Base-by-base conservation (phyloP, 1,140 invertebrate species). In the Liolophura sinensis region DNA sequence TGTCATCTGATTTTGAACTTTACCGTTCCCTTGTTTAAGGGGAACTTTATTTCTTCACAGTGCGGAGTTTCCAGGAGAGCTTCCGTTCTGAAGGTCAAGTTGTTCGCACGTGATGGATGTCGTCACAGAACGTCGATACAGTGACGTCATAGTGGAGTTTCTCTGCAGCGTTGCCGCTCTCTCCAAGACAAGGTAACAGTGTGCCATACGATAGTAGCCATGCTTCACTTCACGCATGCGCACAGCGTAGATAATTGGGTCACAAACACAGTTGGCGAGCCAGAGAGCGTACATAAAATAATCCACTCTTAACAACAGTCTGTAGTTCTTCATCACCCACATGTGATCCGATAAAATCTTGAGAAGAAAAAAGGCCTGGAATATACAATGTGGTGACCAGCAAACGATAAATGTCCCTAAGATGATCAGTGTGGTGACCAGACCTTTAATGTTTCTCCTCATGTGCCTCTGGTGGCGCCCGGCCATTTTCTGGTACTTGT, bases 221-320 rank as follows among this genome's bases (percentile, higher is more conserved):
- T 65, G 56, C 60, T 77, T 71, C 24, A 82, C 75, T 65, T 91
- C 89, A 40, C 86, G 85, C 86, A 91, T 90, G 59, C 91, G 78
- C 4, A 89, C 86, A 1, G 89, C 89, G 74, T 91, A 92, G 50
- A 91, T 91, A 52, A 91, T 88, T 0, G 90, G 90, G 79, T 91
- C 90, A 31, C 87, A 84, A 14, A 90, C 73, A 25, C 88, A 88
- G 73, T 91, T 91, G 18, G 89, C 73, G 14, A 91, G 86, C n/a
- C 91, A 79, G 7, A 91, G 64, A 12, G 73, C 70, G 55, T 77
- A 73, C 15, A 83, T 64, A 64, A 78, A 78, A 47, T 74, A 70
- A 60, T 78, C 73, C 0, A 72, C 67, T n/a, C 69, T 27, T 25
- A 73, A 16, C 47, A 75, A 62, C 14, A 60, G 64, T 46, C n/a